Evolutionary conservation across 2,888 invertebrate genomes (phyloP), one percentile per base, ranked within the genome.

Genomic region (Parnassius smintheus): DNA sequence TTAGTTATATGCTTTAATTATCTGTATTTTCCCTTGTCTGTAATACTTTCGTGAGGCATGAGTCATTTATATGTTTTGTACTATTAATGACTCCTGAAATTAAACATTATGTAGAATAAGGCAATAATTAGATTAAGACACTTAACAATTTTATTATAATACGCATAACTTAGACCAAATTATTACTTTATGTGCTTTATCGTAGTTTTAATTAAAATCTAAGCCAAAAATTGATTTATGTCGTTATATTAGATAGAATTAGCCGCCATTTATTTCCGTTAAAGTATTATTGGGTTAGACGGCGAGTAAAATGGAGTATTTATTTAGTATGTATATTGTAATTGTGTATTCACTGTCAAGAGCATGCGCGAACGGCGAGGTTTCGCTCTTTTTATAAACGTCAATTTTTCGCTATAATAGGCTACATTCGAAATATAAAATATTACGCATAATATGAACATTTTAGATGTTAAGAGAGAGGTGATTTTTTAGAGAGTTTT

Each of bases 201-300:
- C 73, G 77, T 91, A 91, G 90, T 77, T 83, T 71, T 90, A 91
- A 87, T 91, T 91, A 89, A 83, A 89, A 86, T 88, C 83, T 91
- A 91, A 91, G 91, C 91, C 91, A 91, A 91, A 91, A 89, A 91
- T 91, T 91, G 90, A 88, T 87, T 90, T 83, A 88, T 85, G 80
- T 85, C 79, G 82, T 86, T 86, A 85, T 72, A 73, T 72, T 88
- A 86, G 82, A 50, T 86, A 85, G 81, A 76, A 75, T 69, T 77
- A 81, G 84, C 76, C 76, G 80, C 79, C 77, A 81, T 85, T 82
- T 85, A 81, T 84, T 82, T 85, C 86, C 86, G 83, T 82, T 81
- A 81, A 88, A 91, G 91, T 91, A 90, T 91, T 91, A 91, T 83
- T 81, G 83, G 62, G 76, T 74, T 78, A 80, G 77, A 77, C 75